phyloP scores from a whole-genome alignment of 2,888 invertebrate genomes.

The Baronia brevicornis region DNA sequence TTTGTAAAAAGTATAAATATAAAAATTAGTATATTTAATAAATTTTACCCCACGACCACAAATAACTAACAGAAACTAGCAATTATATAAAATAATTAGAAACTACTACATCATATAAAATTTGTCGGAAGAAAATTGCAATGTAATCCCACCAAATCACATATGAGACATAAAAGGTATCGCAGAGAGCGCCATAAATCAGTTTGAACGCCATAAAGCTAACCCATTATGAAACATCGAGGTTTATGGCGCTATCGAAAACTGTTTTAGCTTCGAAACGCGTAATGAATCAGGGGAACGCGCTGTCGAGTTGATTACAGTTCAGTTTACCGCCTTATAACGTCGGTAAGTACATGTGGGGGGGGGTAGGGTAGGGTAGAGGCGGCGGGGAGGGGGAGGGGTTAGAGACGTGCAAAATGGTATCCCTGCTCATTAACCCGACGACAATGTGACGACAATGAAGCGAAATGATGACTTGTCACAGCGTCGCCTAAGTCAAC shows the following conservation, averaged over 20 bases:
- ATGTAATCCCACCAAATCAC: too few species aligned
- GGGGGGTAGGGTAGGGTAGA: constrained; percentile 10
- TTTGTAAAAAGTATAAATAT: too few species aligned
- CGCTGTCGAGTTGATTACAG: constrained; percentile 28
- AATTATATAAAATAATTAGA: too few species aligned
- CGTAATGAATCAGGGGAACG: constrained; percentile 23
- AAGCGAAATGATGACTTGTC: constrained; percentile 47
- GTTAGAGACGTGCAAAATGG: constrained; percentile 25
- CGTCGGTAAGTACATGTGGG: constrained; percentile 15
- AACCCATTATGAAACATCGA: constrained; percentile 2
- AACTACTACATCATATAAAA: too few species aligned
- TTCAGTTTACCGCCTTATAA: constrained; percentile 28
- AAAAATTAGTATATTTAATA: too few species aligned
- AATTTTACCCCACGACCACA: too few species aligned
- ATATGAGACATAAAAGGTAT: too few species aligned
- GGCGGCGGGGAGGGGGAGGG: constrained; percentile 13
- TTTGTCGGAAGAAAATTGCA: too few species aligned
- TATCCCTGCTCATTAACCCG: constrained; percentile 53
- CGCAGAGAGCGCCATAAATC: neutral
- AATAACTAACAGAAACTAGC: too few species aligned
- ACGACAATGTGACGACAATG: constrained; percentile 45
- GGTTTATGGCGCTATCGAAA: constrained; percentile 5
- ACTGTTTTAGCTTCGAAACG: constrained; percentile 1
- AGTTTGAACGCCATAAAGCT: neutral
- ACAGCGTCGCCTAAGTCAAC: constrained; percentile 16